A percentile compares a stretch with the other conserved stretches of the same genome.
These are phyloP conservation scores for Oryzias woworae DNA, from an alignment of 2,113 vertebrate species.

Conservation along the genomic window DNA sequence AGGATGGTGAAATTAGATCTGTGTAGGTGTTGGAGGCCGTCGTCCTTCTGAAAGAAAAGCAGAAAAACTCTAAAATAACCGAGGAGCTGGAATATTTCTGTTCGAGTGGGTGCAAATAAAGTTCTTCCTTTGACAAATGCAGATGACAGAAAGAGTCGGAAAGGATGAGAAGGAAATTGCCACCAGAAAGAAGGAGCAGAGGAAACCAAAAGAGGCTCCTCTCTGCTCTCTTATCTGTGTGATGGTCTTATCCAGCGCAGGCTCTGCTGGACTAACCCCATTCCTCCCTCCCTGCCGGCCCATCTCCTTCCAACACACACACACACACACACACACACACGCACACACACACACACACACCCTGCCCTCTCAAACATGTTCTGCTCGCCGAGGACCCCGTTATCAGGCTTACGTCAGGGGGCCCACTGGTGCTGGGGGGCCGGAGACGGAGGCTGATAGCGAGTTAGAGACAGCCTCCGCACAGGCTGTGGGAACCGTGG, in stretches of 20 bases:
- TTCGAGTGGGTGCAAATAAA: background rate
- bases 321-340: conserved; percentile 37
- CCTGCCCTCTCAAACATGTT: background rate
- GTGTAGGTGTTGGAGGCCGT: background rate
- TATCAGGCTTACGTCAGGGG: conserved; percentile 78
- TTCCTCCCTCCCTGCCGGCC: conserved; percentile 42
- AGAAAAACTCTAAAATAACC: conserved; percentile 42
- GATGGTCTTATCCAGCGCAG: conserved; percentile 76
- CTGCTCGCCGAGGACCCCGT: conserved; percentile 54
- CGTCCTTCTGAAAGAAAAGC: conserved; percentile 14
- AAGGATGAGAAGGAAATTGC: conserved; percentile 51
- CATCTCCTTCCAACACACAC: conserved; percentile 61
- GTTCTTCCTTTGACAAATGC: no score
- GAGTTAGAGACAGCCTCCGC: conserved; percentile 63
- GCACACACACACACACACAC: conserved; percentile 3
- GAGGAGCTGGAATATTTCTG: conserved; percentile 61
- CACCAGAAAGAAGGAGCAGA: conserved; percentile 73
- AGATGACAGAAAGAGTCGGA: no score
- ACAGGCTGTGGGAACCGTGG: conserved; percentile 71
- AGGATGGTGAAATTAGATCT: background rate
- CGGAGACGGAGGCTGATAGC: conserved; percentile 75
- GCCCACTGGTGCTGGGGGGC: conserved; percentile 66
- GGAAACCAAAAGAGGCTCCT: conserved; percentile 81
- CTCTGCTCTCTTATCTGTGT: conserved; percentile 78
- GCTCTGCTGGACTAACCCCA: conserved; percentile 83